Conservation (phyloP, 1,140 invertebrate species). For the Atopsyche davidsoni region DNA sequence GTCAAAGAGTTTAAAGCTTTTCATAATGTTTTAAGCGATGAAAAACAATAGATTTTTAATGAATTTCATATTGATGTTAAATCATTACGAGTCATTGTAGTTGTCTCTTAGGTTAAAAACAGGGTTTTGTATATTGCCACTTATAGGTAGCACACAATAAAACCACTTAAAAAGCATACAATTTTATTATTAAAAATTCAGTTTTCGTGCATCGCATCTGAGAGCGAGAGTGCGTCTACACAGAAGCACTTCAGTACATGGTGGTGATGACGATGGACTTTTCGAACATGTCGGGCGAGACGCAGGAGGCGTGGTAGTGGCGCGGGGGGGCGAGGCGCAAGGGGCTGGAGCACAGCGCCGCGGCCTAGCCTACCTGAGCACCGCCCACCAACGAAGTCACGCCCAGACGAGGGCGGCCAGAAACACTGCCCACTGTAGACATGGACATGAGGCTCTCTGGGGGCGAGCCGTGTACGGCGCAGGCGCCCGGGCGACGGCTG, state of each 20-base stretch:
- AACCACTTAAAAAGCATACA: too few species aligned
- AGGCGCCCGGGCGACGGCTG: constrained; percentile 60
- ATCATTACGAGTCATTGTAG: too few species aligned
- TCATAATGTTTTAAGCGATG: too few species aligned
- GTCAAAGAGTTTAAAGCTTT: too few species aligned
- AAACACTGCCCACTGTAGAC: constrained; percentile 56
- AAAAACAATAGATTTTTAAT: too few species aligned
- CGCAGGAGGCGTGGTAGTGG: constrained; percentile 49
- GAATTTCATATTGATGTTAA: too few species aligned
- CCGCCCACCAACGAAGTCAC: constrained; percentile 57
- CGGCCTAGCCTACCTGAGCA: constrained; percentile 64
- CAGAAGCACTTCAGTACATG: constrained; percentile 27
- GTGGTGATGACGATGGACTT: constrained; percentile 29
- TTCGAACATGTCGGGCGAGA: constrained; percentile 48
- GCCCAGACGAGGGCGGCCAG: constrained; percentile 56
- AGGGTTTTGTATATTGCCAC: too few species aligned
- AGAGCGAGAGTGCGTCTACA: neutral
- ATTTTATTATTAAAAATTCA: too few species aligned
- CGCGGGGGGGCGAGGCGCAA: constrained; percentile 35
- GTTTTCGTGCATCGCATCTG: too few species aligned
- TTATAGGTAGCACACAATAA: too few species aligned
- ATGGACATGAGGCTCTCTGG: constrained; percentile 79
- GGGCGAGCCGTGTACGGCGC: constrained; percentile 66
- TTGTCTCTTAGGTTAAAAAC: too few species aligned
- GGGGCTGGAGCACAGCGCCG: constrained; percentile 36